Conservation (phyloP, 2,797 vertebrate species). For the Protonibea diacanthus region DNA sequence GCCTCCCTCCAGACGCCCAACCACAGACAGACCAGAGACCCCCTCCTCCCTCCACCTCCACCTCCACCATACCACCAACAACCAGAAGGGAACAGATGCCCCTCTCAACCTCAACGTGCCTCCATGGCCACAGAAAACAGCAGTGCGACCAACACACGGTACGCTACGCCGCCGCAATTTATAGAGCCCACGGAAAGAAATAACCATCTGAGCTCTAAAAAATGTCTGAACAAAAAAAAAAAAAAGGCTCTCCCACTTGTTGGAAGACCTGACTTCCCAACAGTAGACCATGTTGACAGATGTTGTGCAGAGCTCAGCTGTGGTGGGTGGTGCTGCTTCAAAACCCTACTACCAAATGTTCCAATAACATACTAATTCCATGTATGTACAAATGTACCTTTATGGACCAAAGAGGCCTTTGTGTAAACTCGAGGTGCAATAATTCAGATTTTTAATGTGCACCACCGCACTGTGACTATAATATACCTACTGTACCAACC, state of each 20-base stretch:
- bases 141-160: conserved; percentile 28
- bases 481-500: conserved; percentile 1
- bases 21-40: conserved; percentile 52
- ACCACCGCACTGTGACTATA: conserved; percentile 1
- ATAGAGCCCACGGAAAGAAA: conserved; percentile 42
- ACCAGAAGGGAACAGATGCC: conserved; percentile 55
- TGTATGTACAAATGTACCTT: conserved; percentile 56
- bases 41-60: neutral
- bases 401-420: conserved; percentile 40
- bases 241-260: neutral
- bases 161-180: conserved; percentile 21
- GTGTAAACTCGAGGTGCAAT: conserved; percentile 30
- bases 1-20: conserved; percentile 47
- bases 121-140: conserved; percentile 50
- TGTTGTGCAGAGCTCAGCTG: conserved; percentile 60
- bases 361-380: conserved; percentile 76
- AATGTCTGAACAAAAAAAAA: conserved; percentile 1
- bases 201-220: conserved; percentile 39
- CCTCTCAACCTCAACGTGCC: conserved; percentile 46
- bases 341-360: conserved; percentile 70
- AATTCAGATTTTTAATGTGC: conserved; percentile 10
- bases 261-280: conserved; percentile 22
- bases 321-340: conserved; percentile 55
- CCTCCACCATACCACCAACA: conserved; percentile 16
- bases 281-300: conserved; percentile 61